A percentile compares a stretch with the other conserved stretches of the same genome.
Evolutionary conservation across 2,888 invertebrate genomes (phyloP).

Genomic region (Eilema caniola): DNA sequence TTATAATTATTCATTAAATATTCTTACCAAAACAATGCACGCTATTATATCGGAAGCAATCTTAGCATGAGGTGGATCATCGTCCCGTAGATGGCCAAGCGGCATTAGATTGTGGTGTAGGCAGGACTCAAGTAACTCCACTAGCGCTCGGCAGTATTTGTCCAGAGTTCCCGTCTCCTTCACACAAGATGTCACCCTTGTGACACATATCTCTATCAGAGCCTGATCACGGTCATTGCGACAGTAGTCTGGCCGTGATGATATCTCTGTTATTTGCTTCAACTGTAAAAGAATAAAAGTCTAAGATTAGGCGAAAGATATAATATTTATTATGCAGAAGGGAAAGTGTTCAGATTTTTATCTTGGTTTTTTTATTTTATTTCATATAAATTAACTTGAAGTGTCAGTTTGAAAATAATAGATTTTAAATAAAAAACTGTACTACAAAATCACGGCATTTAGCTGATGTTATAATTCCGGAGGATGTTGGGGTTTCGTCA

Average conservation of each 20-base stretch:
- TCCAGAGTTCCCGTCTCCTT: constrained; percentile 96
- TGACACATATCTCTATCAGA: constrained; percentile 97
- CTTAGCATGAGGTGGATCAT: constrained; percentile 98
- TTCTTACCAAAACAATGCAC: constrained; percentile 95
- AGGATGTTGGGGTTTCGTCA: no score
- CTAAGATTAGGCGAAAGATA: no score
- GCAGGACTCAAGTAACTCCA: constrained; percentile 94
- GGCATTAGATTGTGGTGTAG: constrained; percentile 96
- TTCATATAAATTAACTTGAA: no score
- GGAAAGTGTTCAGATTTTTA: no score
- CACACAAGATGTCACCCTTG: constrained; percentile 95
- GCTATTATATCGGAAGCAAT: constrained; percentile 98
- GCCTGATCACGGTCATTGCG: constrained; percentile 97
- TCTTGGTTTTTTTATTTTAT: no score
- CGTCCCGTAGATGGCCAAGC: constrained; percentile 88
- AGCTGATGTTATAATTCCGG: no score
- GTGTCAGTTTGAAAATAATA: no score
- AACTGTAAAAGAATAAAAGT: constrained; percentile 79
- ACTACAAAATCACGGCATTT: no score
- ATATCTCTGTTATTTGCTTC: constrained; percentile 92
- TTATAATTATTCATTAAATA: constrained; percentile 15
- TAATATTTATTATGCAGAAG: no score
- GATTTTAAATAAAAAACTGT: no score
- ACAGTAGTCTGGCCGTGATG: constrained; percentile 93
- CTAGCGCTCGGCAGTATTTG: constrained; percentile 93